A percentile compares a stretch with the other conserved stretches of the same genome.
Evolutionary conservation across 1,140 invertebrate genomes (phyloP).

Genomic region (Micrasema longulum): DNA sequence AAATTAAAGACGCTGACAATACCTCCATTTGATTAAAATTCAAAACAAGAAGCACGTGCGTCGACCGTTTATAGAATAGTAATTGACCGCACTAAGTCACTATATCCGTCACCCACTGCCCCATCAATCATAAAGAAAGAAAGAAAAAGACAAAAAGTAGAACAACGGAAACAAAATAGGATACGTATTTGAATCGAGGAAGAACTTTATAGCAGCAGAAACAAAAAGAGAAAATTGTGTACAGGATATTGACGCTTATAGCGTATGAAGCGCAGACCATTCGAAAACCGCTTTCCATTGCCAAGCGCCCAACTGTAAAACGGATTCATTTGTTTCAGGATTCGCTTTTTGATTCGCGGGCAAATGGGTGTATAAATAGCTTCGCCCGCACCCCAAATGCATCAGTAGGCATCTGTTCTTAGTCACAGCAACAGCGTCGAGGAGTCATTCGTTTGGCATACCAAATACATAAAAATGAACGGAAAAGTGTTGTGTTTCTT

Average conservation of each 20-base stretch:
- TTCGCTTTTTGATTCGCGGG: background rate
- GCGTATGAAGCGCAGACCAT: background rate
- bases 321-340: slow-evolving; percentile 1
- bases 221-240: background rate
- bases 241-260: background rate
- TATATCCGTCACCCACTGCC: slow-evolving; percentile 29
- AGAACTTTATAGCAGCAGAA: slow-evolving; percentile 5
- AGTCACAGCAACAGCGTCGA: slow-evolving; percentile 63
- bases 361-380: slow-evolving; percentile 66
- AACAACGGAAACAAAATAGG: slow-evolving; percentile 30
- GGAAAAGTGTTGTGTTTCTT: slow-evolving; percentile 66
- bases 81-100: background rate
- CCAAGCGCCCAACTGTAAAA: slow-evolving; percentile 21
- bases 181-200: slow-evolving; percentile 7
- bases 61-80: background rate
- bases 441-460: slow-evolving; percentile 41
- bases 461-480: slow-evolving; percentile 62
- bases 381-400: slow-evolving; percentile 62
- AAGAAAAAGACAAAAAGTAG: slow-evolving; percentile 34
- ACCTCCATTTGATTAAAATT: background rate
- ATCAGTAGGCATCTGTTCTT: slow-evolving; percentile 64
- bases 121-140: slow-evolving; percentile 14
- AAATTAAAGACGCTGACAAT: slow-evolving; percentile 9
- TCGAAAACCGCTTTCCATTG: slow-evolving; percentile 17
- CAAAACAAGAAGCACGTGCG: slow-evolving; percentile 4